Evolutionary conservation across 2,113 vertebrate genomes (phyloP).

Genomic region (Mirounga angustirostris): DNA sequence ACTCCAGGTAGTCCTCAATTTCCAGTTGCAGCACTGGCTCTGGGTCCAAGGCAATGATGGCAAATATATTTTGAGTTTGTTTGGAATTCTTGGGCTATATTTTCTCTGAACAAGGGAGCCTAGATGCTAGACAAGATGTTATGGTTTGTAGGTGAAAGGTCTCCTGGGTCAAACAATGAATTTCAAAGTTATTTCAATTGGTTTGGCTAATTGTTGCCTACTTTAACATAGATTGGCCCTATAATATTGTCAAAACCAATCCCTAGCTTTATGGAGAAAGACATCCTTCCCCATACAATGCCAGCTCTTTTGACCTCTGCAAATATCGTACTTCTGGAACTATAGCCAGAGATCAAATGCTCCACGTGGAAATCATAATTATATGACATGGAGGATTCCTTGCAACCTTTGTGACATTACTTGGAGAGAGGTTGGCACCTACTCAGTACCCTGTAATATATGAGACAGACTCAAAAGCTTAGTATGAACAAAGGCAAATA

Average conservation of each 20-base stretch:
- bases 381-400: background rate
- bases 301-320: background rate
- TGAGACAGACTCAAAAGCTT: background rate
- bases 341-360: background rate
- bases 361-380: background rate
- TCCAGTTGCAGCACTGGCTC: background rate
- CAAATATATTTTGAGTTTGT: background rate
- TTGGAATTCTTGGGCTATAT: background rate
- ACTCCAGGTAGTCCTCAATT: background rate
- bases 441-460: background rate
- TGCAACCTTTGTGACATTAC: background rate
- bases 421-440: background rate
- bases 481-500: background rate
- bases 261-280: background rate
- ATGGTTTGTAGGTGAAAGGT: background rate
- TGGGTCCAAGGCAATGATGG: background rate
- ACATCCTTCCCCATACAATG: background rate
- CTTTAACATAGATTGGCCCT: background rate
- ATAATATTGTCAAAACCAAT: background rate
- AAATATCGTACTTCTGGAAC: background rate
- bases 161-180: background rate
- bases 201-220: background rate
- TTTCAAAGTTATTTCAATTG: background rate
- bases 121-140: background rate
- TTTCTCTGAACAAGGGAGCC: background rate